A percentile compares a stretch with the other conserved stretches of the same genome.
Conservation (phyloP, 2,113 vertebrate species). For the Isurus oxyrinchus region DNA sequence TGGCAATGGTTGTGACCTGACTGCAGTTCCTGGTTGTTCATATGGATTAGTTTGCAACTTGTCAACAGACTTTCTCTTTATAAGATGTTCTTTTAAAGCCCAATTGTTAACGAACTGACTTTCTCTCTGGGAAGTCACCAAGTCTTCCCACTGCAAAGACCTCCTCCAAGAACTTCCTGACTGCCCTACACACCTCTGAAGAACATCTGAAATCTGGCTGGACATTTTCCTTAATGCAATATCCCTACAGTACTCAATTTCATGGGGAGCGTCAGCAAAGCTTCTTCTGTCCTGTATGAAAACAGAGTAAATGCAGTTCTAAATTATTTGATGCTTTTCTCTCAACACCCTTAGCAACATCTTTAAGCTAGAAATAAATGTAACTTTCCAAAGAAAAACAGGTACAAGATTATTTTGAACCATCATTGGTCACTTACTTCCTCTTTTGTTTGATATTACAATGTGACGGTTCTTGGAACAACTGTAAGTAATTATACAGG, state of each 20-base stretch:
- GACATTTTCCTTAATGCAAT: neutral
- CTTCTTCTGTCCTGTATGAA: neutral
- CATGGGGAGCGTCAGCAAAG: neutral
- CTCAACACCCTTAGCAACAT: neutral
- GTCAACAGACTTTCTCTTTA: neutral
- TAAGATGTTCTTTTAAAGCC: neutral
- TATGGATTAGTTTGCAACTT: neutral
- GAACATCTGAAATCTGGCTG: slow-evolving; percentile 23
- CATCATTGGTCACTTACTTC: neutral
- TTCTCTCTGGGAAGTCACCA: neutral
- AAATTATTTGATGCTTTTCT: neutral
- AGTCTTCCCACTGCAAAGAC: neutral
- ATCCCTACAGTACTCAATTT: neutral
- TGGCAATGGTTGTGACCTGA: neutral
- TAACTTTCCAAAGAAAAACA: neutral
- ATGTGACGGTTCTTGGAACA: neutral
- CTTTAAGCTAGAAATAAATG: neutral
- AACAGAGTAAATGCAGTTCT: slow-evolving; percentile 11
- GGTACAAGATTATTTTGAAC: neutral
- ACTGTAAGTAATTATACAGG: too few relatives aligned
- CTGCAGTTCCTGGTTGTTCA: neutral
- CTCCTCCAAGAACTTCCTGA: neutral
- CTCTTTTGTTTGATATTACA: neutral
- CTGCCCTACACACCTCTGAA: neutral
- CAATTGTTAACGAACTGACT: neutral